Evolutionary conservation across 2,113 vertebrate genomes (phyloP), one percentile per base, ranked within the genome.

Genomic region (Callocephalon fimbriatum): DNA sequence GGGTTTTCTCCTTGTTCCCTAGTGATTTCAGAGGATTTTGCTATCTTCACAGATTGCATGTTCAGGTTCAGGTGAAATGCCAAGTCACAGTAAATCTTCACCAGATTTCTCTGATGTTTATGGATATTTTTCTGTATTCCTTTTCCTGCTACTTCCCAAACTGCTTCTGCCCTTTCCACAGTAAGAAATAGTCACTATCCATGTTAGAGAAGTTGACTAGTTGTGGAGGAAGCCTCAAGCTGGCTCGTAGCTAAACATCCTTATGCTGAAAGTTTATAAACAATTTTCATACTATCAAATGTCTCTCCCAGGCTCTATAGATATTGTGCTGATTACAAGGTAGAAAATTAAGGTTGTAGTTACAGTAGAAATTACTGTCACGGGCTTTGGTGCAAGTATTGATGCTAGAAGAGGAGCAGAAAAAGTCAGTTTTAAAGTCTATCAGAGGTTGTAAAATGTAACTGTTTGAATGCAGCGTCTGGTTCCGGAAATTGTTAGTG

Each of bases 1-100:
- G 58, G 7, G 14, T 54, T 86, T 87, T 54, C 7, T 45, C 6
- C 15, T 73, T 54, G 3, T 56, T 83, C 21, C 10, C 10, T 72
- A 15, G 12, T 40, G 45, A 23, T 62, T 40, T 12, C 14, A 79
- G 62, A 51, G 29, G 42, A 67, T 50, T 83, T 83, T 90, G 2
- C 37, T n/a, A 0, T 73, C 18, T 76, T 19, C 1, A 0, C 12
- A 80, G 19, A 47, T n/a, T 1, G 1, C 3, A 15, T 71, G 26
- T 73, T 68, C 37, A 11, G 5, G 7, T 83, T 80, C 27, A 1
- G 3, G 40, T 73, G 47, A 70, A 86, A 54, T 47, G 50, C 7
- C 12, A 65, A 35, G 21, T 48, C 22, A 22, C 12, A 27, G 37
- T 44, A 25, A 50, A 45, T 38, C 21, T 70, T 56, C 6, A 32